These are phyloP conservation scores for Sebastes jordani DNA, from an alignment of 2,797 vertebrate species.

Conservation along the genomic window DNA sequence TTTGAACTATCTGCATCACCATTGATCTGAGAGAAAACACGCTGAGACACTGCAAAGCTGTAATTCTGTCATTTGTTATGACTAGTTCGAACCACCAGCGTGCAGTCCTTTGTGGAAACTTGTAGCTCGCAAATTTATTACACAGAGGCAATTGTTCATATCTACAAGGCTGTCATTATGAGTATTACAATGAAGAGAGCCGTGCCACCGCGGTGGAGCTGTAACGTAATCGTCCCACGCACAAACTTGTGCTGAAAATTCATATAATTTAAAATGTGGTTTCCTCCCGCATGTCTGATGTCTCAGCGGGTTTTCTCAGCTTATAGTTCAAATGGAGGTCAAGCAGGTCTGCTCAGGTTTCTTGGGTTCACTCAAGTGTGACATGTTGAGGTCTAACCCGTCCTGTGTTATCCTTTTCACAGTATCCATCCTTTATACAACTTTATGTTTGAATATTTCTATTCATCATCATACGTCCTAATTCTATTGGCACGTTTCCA, in stretches of 20 bases:
- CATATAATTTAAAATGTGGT: conserved; percentile 15
- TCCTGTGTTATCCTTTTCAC: not conserved
- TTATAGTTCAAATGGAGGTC: conserved; percentile 54
- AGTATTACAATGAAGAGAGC: not conserved
- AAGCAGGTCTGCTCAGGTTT: conserved; percentile 44
- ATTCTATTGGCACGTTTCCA: not conserved
- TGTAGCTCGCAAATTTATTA: conserved; percentile 33
- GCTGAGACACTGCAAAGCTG: not conserved
- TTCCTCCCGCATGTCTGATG: conserved; percentile 20
- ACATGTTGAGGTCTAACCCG: conserved; percentile 6
- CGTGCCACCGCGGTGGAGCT: conserved; percentile 5
- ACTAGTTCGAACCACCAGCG: conserved; percentile 44
- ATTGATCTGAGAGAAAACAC: conserved; percentile 27
- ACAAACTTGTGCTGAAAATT: conserved; percentile 1
- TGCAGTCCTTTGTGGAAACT: conserved; percentile 21
- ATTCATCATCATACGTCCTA: not conserved
- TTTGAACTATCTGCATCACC: not conserved
- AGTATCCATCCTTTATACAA: not conserved
- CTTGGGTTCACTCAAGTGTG: conserved; percentile 26
- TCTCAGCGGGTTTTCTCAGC: conserved; percentile 4
- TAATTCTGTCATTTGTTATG: conserved; percentile 36
- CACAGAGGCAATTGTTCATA: conserved; percentile 29
- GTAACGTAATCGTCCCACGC: not conserved
- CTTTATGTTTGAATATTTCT: not conserved
- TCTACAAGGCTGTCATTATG: conserved; percentile 33